Base-by-base conservation (phyloP, 2,888 invertebrate genomes). In the Theretra japonica region DNA sequence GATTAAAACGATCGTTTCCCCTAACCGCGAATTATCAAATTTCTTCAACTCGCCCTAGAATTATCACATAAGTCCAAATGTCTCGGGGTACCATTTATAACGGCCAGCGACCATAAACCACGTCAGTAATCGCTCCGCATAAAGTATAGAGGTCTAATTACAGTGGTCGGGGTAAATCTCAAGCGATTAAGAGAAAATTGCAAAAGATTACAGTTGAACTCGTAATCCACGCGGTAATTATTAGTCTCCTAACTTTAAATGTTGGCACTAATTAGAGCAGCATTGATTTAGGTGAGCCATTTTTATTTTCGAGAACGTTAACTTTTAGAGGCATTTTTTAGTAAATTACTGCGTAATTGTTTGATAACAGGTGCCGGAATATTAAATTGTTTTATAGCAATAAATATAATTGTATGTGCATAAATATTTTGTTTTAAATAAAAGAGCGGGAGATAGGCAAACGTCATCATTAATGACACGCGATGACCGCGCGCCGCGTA, bases 1-100 rank as follows among this genome's bases (percentile, higher is more conserved):
- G 92, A 94, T 94, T 93, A 94, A 94, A 93, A 91, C 84, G 90
- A 90, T 90, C 92, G 90, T 91, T 92, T 90, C 83, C n/a, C 80
- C 89, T 90, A 93, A 93, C 94, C 92, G 90, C 89, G 91, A 91
- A 94, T 94, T 94, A 94, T 94, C 94, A 92, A 93, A 94, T 94
- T 93, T 93, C 92, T 89, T 89, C 82, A 84, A 86, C 87, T 90
- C 86, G 89, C 92, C 92, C 91, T 93, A 92, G 89, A 80, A 93
- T 93, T 93, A 94, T 92, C 93, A 92, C 91, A 93, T 92, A 92
- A 91, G 92, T 92, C 91, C 91, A 91, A 93, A 92, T 93, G 92
- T 94, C 92, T 93, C 86, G 87, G 48, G 88, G 84, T 87, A 88
- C 85, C 88, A 86, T 86, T 87, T 85, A 84, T 80, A 74, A 69